Base-by-base conservation (phyloP, 2,113 vertebrate genomes). In the Axis porcinus region DNA sequence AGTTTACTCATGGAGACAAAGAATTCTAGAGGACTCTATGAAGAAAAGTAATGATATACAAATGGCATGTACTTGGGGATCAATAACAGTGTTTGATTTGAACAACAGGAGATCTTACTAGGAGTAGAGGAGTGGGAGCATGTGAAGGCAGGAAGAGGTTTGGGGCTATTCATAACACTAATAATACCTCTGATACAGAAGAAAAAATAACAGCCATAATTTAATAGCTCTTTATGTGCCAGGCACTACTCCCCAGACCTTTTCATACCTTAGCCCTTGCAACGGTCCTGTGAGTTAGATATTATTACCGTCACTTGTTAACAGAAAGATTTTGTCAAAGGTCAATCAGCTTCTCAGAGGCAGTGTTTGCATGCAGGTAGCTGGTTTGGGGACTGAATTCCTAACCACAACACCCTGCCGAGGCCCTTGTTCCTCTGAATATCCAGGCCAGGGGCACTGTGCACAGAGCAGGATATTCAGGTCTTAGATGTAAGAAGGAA, bases 281-380 rank as follows among this genome's bases (percentile, higher is more conserved):
- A 76, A 94, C 0, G 23, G 11, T 67, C 16, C 10, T 74, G 1
- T 83, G 47, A 84, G 89, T 50, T 91, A 54, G 40, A 2, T 54
- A 47, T 16, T n/a, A 89, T n/a, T 74, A 55, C 4, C 25, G 8
- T 57, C 28, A 94, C 79, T 89, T 74, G 47, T 89, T 47, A 94
- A 45, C 10, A 90, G 57, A 92, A 14, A 45, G 7, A 8, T 57
- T 76, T 88, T 79, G 50, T 40, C 36, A 28, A 83, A 70, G 10
- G 7, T 55, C 47, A 33, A 3, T 84, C 11, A 23, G 27, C 27
- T 86, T 88, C 2, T 84, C 27, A 83, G 17, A 58, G 25, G 16
- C 19, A 5, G 52, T 11, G 60, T 89, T 86, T 78, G 5, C 90
- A 89, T 25, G 4, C 7, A 74, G 45, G 27, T 28, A 45, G 33